A percentile compares a stretch with the other conserved stretches of the same genome.
Evolutionary conservation across 2,888 invertebrate genomes (phyloP).

Genomic region (Podotricha telesiphe): DNA sequence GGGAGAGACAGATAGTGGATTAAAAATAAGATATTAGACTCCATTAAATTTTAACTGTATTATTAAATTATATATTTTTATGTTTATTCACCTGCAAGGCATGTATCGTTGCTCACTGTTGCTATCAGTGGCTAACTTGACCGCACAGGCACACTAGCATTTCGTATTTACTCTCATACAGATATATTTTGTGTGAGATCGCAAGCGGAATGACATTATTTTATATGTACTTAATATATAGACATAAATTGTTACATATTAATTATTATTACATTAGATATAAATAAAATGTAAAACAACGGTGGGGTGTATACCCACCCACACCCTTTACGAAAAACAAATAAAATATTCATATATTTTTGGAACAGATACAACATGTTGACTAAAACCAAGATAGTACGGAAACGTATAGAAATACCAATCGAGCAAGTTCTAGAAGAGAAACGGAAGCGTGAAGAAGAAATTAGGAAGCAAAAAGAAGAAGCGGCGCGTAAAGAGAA

Average conservation of each 20-base stretch:
- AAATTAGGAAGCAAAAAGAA: constrained; percentile 60
- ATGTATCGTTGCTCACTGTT: constrained; percentile 31
- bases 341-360: neutral
- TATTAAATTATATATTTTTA: neutral
- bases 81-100: constrained; percentile 31
- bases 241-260: no score
- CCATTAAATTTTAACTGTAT: no score
- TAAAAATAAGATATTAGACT: no score
- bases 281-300: no score
- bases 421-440: constrained; percentile 74
- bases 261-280: no score
- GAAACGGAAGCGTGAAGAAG: constrained; percentile 65
- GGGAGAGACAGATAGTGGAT: no score
- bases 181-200: constrained; percentile 53
- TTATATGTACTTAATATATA: neutral
- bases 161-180: constrained; percentile 63
- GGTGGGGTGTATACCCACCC: no score
- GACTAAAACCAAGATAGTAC: constrained; percentile 73
- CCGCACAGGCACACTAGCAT: constrained; percentile 58
- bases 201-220: constrained; percentile 59
- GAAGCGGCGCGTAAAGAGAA: constrained; percentile 57
- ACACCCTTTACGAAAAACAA: no score
- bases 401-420: constrained; percentile 72
- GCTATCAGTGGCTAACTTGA: constrained; percentile 43
- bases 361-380: constrained; percentile 70